These are phyloP conservation scores for Trachythela sp. DNA, from an alignment of 64 coral and sea anemone species.

Conservation along the genomic window DNA sequence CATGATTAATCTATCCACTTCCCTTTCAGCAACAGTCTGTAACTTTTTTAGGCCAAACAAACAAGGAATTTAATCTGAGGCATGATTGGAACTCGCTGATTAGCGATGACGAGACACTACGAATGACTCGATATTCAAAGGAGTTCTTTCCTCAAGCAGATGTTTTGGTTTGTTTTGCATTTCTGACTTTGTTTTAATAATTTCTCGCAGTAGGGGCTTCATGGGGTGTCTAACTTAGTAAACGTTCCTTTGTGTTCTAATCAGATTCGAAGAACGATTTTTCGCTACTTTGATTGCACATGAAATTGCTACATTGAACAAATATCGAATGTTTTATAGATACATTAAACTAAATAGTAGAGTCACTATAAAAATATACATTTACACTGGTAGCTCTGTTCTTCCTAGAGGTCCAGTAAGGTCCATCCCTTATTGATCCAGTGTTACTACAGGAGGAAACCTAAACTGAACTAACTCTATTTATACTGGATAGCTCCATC, in stretches of 20 bases:
- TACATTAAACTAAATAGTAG: too few species aligned
- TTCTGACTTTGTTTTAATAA: neutral
- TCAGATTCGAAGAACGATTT: too few species aligned
- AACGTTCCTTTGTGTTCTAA: neutral
- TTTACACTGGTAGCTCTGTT: too few species aligned
- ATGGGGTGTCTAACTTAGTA: neutral
- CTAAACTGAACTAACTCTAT: too few species aligned
- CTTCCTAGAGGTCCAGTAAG: too few species aligned
- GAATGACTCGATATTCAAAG: slow-evolving; percentile 78
- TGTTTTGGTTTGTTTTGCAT: slow-evolving; percentile 49
- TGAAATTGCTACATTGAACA: too few species aligned
- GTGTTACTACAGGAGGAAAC: too few species aligned
- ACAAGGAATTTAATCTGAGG: slow-evolving; percentile 95
- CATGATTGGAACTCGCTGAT: slow-evolving; percentile 99
- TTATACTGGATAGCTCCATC: too few species aligned
- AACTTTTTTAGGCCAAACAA: slow-evolving; percentile 72
- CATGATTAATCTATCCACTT: neutral
- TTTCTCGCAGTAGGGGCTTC: neutral
- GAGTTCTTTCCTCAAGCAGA: slow-evolving; percentile 84
- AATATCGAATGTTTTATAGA: too few species aligned
- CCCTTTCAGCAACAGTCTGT: neutral
- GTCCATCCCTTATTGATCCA: too few species aligned
- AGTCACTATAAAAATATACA: too few species aligned
- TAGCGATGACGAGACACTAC: slow-evolving; percentile 91
- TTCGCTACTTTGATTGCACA: too few species aligned